These are phyloP conservation scores for Styela clava DNA, from an alignment of 23 tunicate species.

Conservation along the genomic window DNA sequence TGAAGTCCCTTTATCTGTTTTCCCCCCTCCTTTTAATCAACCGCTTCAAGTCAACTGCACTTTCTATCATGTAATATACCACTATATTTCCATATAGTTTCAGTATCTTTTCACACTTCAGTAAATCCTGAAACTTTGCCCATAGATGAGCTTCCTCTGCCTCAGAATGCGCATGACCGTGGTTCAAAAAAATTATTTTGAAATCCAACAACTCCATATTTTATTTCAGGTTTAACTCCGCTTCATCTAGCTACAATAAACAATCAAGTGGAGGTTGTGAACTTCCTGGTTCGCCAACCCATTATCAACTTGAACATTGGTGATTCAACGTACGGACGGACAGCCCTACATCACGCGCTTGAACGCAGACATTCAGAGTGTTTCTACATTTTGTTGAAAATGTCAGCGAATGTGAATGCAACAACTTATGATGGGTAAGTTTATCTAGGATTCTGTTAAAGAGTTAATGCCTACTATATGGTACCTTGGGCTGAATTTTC, in stretches of 20 bases:
- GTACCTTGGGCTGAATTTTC: too few relatives aligned
- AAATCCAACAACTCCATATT: not conserved
- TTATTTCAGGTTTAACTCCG: conserved; percentile 50
- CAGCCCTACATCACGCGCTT: conserved; percentile 86
- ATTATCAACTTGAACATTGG: conserved; percentile 38
- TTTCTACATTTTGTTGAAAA: conserved; percentile 27
- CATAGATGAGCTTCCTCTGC: too few relatives aligned
- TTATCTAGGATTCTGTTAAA: not conserved
- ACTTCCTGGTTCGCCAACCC: conserved; percentile 29
- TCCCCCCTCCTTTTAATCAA: too few relatives aligned
- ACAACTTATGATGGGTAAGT: conserved; percentile 81
- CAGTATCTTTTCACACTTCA: too few relatives aligned
- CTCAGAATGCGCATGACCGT: too few relatives aligned
- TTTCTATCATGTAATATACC: too few relatives aligned
- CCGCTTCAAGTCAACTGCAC: too few relatives aligned
- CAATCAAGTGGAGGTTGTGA: conserved; percentile 36
- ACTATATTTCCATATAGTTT: too few relatives aligned
- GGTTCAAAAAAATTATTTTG: too few relatives aligned
- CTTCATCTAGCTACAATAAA: conserved; percentile 64
- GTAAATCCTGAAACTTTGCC: too few relatives aligned
- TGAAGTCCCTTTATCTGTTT: too few relatives aligned
- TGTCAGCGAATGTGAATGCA: conserved; percentile 46
- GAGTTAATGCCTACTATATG: too few relatives aligned
- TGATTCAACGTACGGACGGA: conserved; percentile 70
- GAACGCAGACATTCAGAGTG: conserved; percentile 39